These are phyloP conservation scores for Tinea pellionella DNA, from an alignment of 2,888 invertebrate genomes.

Conservation along the genomic window DNA sequence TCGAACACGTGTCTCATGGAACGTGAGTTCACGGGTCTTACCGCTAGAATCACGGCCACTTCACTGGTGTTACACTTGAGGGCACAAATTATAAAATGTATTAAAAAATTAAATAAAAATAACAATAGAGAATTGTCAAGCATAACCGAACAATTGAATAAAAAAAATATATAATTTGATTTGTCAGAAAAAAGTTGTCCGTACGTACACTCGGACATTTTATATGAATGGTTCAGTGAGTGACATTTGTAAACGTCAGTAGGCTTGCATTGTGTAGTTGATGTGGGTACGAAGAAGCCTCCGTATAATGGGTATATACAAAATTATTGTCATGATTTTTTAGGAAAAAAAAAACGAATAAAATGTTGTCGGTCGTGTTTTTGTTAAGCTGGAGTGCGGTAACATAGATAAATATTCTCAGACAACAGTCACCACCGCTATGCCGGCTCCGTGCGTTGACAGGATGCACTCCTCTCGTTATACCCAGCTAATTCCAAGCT, in stretches of 20 bases:
- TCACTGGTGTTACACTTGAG: too few species aligned
- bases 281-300: slow-evolving; percentile 45
- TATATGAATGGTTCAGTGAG: slow-evolving; percentile 33
- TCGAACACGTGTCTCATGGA: too few species aligned
- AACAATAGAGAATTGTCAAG: slow-evolving; percentile 24
- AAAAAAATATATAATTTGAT: slow-evolving; percentile 30
- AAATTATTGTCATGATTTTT: neutral
- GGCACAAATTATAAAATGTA: too few species aligned
- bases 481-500: too few species aligned
- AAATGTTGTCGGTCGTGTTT: neutral
- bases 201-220: slow-evolving; percentile 26
- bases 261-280: slow-evolving; percentile 46
- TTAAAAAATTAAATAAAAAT: slow-evolving; percentile 3
- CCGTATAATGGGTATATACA: slow-evolving; percentile 3
- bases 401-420: too few species aligned
- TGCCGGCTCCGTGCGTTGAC: too few species aligned
- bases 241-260: slow-evolving; percentile 30
- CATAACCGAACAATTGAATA: neutral
- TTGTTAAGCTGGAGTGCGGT: too few species aligned
- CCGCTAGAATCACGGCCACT: too few species aligned
- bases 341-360: neutral
- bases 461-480: too few species aligned
- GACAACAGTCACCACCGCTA: too few species aligned
- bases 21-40: too few species aligned
- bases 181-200: slow-evolving; percentile 35